Evolutionary conservation across 2,888 invertebrate genomes (phyloP).

Genomic region (Cepaea hortensis): DNA sequence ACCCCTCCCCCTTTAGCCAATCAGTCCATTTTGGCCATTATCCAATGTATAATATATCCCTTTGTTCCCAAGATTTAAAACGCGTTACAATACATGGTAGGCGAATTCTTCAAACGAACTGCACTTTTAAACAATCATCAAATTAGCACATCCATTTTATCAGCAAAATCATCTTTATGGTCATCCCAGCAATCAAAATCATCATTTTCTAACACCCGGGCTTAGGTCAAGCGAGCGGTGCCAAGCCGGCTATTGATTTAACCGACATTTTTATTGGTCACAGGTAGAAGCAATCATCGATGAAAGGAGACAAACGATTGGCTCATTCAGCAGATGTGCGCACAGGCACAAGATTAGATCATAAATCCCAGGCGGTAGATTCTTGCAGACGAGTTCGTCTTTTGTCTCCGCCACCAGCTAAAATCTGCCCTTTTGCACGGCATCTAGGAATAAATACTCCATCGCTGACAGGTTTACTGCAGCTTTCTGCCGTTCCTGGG

Average conservation of each 20-base stretch:
- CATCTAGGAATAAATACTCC: constrained; percentile 15
- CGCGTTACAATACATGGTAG: background rate
- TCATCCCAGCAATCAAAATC: background rate
- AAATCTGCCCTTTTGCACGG: constrained; percentile 18
- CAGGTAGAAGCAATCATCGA: constrained; percentile 30
- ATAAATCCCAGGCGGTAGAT: constrained; percentile 42
- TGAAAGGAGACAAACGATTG: constrained; percentile 37
- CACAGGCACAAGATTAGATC: constrained; percentile 40
- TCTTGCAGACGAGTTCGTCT: constrained; percentile 37
- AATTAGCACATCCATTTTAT: background rate
- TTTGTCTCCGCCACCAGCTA: constrained; percentile 14
- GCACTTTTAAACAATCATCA: background rate
- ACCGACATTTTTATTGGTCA: constrained; percentile 32
- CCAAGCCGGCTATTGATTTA: constrained; percentile 11
- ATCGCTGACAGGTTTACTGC: constrained; percentile 32
- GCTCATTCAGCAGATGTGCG: constrained; percentile 44
- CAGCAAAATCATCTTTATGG: background rate
- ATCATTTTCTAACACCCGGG: background rate
- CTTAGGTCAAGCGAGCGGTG: constrained; percentile 1
- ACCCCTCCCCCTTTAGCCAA: too few relatives aligned
- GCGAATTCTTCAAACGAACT: background rate
- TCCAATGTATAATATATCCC: too few relatives aligned
- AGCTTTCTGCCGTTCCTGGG: constrained; percentile 23
- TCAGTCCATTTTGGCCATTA: too few relatives aligned
- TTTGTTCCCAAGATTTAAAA: too few relatives aligned